Percentiles rank a stretch among this genome's conserved stretches.
Evolutionary conservation across 1,140 invertebrate species (phyloP).

Genomic region (Brachionus rubens): DNA sequence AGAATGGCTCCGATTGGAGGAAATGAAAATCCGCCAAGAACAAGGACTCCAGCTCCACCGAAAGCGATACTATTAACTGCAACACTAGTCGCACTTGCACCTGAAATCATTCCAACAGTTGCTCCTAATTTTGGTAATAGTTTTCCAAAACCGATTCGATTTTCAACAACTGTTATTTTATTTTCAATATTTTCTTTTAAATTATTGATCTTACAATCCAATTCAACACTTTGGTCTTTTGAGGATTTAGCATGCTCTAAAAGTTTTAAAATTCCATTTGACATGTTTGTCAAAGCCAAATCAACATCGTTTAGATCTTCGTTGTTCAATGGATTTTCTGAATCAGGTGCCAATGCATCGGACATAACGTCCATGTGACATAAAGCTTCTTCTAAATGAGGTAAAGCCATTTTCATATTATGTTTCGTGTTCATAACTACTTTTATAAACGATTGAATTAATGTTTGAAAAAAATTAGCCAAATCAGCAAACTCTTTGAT

Average conservation of each 20-base stretch:
- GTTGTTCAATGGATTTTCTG: background rate
- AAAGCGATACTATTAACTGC: constrained; percentile 24
- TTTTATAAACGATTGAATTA: constrained; percentile 42
- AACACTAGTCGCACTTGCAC: background rate
- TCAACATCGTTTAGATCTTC: constrained; percentile 22
- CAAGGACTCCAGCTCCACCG: constrained; percentile 31
- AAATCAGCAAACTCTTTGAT: constrained; percentile 41
- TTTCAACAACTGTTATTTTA: background rate
- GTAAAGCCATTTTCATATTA: constrained; percentile 33
- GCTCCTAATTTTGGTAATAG: constrained; percentile 28
- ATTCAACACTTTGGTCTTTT: background rate
- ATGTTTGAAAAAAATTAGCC: constrained; percentile 13
- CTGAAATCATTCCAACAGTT: constrained; percentile 25
- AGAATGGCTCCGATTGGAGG: constrained; percentile 26
- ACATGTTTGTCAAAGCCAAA: constrained; percentile 15
- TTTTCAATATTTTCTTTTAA: constrained; percentile 40
- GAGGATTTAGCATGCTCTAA: constrained; percentile 27
- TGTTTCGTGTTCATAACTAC: constrained; percentile 38
- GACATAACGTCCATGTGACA: constrained; percentile 23
- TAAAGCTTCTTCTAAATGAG: constrained; percentile 26
- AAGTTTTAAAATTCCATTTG: background rate
- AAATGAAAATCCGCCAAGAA: constrained; percentile 32
- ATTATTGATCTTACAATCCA: constrained; percentile 10
- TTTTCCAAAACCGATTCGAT: constrained; percentile 36
- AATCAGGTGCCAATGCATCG: constrained; percentile 14